Base-by-base conservation (phyloP, 1,140 invertebrate species). In the Drosophila albomicans region DNA sequence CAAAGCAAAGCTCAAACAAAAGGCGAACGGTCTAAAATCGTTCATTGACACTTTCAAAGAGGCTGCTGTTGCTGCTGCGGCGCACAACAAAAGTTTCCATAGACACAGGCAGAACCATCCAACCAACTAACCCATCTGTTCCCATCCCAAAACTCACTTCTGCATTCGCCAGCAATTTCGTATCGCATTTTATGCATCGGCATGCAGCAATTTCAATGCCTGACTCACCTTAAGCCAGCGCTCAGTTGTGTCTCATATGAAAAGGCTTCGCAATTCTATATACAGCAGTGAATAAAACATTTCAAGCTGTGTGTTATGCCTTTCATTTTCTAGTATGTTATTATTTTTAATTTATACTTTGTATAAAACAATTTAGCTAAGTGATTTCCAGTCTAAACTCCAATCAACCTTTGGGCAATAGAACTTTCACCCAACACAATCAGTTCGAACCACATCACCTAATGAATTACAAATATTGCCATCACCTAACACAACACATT, bases 1-100 rank as follows among this genome's bases (percentile, higher is more conserved):
- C 45, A 48, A 45, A n/a, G 35, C 25, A 51, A 52, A 62, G 20
- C 48, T 16, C 63, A 73, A 72, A 86, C 82, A 86, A 88, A 85
- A 82, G 77, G 45, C 75, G 48, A 61, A 45, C 48, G 59, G 35
- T 45, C 56, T 46, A 79, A 86, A 86, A 86, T 77, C 84, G 84
- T 87, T 78, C 85, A 52, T 87, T 87, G 84, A 88, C 84, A 87
- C 84, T 84, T 66, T 77, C 38, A 13, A 13, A 10, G 57, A 63
- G 54, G 58, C 75, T 67, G 72, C 58, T 48, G 59, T 56, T 38
- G 20, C 35, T 58, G 48, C 16, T 49, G 35, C 8, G 8, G n/a
- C 11, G 25, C 11, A 28, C 28, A 30, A 57, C 43, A 25, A 46
- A 13, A 54, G 51, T 28, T 15, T 32, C 2, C 51, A 70, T 58